Evolutionary conservation across 2,888 invertebrate species (phyloP).

Genomic region (Calameuta idolon): DNA sequence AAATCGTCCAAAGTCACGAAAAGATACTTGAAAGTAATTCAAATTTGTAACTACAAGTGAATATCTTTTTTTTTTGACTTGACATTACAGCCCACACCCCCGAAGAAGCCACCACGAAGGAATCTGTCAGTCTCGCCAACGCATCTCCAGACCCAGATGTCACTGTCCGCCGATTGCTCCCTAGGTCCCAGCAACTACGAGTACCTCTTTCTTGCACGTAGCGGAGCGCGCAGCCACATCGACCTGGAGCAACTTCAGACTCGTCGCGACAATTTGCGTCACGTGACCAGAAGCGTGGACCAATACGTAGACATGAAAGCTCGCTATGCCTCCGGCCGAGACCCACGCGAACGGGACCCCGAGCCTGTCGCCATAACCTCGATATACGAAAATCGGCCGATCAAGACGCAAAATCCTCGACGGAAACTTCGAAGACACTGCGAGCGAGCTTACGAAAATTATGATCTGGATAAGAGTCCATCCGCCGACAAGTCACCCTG

Average conservation of each 20-base stretch:
- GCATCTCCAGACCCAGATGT: slow-evolving; percentile 74
- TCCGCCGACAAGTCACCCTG: slow-evolving; percentile 68
- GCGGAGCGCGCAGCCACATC: slow-evolving; percentile 78
- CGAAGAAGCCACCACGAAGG: slow-evolving; percentile 89
- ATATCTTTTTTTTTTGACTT: neutral
- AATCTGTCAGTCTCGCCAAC: slow-evolving; percentile 90
- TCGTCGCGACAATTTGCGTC: slow-evolving; percentile 71
- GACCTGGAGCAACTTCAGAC: slow-evolving; percentile 75
- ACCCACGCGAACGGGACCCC: slow-evolving; percentile 58
- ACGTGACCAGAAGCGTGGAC: slow-evolving; percentile 79
- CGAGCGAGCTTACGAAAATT: slow-evolving; percentile 73
- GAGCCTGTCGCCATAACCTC: slow-evolving; percentile 82
- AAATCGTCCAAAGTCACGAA: neutral
- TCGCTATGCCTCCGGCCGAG: slow-evolving; percentile 67
- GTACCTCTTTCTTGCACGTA: slow-evolving; percentile 74
- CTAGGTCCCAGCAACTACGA: slow-evolving; percentile 76
- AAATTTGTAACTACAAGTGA: neutral
- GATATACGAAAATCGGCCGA: slow-evolving; percentile 78
- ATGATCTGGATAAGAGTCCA: slow-evolving; percentile 69
- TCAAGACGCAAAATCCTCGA: slow-evolving; percentile 80
- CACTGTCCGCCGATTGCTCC: slow-evolving; percentile 70
- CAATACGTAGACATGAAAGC: slow-evolving; percentile 83
- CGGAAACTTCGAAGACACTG: slow-evolving; percentile 76
- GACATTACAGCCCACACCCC: slow-evolving; percentile 79
- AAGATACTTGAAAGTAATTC: neutral